These are phyloP conservation scores for Meganola albula DNA, from an alignment of 2,888 invertebrate species.

Conservation along the genomic window DNA sequence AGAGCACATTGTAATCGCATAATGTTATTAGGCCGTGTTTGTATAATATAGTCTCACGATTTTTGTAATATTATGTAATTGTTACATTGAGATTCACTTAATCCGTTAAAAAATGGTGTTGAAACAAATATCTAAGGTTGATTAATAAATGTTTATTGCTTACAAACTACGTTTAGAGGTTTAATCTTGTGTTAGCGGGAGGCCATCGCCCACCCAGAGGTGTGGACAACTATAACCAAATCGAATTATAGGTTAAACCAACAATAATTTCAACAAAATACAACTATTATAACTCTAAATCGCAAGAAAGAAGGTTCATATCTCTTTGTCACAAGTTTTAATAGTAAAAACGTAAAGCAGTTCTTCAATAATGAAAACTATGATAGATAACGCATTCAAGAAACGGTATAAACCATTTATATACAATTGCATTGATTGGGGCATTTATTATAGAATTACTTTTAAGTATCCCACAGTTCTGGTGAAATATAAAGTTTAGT, in stretches of 20 bases:
- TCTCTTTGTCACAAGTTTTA: slow-evolving; percentile 15
- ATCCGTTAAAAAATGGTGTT: slow-evolving; percentile 54
- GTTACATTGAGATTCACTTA: slow-evolving; percentile 48
- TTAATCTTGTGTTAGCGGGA: slow-evolving; percentile 63
- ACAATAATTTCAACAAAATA: slow-evolving; percentile 18
- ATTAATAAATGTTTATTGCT: slow-evolving; percentile 64
- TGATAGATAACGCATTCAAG: slow-evolving; percentile 49
- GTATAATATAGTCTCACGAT: too few species aligned
- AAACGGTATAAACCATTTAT: slow-evolving; percentile 49
- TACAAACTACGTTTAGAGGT: slow-evolving; percentile 59
- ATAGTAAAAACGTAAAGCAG: slow-evolving; percentile 21
- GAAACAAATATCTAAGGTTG: slow-evolving; percentile 57
- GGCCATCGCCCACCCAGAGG: slow-evolving; percentile 71
- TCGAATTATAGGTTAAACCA: slow-evolving; percentile 58
- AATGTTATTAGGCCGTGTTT: too few species aligned
- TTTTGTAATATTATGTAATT: too few species aligned
- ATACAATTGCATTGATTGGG: slow-evolving; percentile 45
- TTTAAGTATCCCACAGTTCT: slow-evolving; percentile 32
- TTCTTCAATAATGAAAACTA: slow-evolving; percentile 39
- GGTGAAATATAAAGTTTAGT: too few species aligned
- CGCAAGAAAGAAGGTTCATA: slow-evolving; percentile 29
- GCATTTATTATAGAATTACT: slow-evolving; percentile 39
- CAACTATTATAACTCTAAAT: slow-evolving; percentile 17
- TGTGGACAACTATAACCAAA: slow-evolving; percentile 65
- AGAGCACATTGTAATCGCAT: too few species aligned